These are phyloP conservation scores for Conopomorpha cramerella DNA, from an alignment of 1,140 invertebrate species.

Conservation along the genomic window DNA sequence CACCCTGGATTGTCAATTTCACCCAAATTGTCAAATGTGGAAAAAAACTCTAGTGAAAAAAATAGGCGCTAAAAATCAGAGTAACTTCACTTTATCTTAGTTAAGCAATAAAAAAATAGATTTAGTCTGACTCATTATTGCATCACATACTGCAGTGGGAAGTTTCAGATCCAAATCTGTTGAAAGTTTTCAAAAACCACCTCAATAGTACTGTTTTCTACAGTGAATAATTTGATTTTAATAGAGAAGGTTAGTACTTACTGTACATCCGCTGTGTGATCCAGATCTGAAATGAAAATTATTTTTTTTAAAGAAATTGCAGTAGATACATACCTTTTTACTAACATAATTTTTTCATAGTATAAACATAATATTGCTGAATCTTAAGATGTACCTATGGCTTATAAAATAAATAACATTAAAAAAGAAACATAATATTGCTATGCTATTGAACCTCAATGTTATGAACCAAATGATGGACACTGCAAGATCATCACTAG, in stretches of 20 bases:
- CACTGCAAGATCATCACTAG: not conserved
- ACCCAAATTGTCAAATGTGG: too few relatives aligned
- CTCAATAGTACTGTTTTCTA: too few relatives aligned
- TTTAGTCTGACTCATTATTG: not conserved
- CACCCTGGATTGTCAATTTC: too few relatives aligned
- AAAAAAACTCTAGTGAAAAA: too few relatives aligned
- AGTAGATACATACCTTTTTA: conserved; percentile 3
- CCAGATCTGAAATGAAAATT: conserved; percentile 79
- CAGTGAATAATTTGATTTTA: too few relatives aligned
- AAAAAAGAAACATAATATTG: too few relatives aligned
- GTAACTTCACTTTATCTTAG: too few relatives aligned
- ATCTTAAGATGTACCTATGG: not conserved
- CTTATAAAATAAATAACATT: not conserved
- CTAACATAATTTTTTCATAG: not conserved
- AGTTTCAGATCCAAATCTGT: not conserved
- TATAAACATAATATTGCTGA: not conserved
- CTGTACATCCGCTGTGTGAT: conserved; percentile 98
- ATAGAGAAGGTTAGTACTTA: conserved; percentile 62
- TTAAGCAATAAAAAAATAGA: not conserved
- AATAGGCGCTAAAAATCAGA: too few relatives aligned
- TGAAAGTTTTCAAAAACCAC: not conserved
- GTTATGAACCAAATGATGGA: too few relatives aligned
- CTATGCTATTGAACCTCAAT: not conserved
- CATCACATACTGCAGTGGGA: not conserved
- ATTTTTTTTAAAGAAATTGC: conserved; percentile 7